These are phyloP conservation scores for Muraenolepis orangiensis DNA, from an alignment of 2,797 vertebrate species.

Conservation along the genomic window DNA sequence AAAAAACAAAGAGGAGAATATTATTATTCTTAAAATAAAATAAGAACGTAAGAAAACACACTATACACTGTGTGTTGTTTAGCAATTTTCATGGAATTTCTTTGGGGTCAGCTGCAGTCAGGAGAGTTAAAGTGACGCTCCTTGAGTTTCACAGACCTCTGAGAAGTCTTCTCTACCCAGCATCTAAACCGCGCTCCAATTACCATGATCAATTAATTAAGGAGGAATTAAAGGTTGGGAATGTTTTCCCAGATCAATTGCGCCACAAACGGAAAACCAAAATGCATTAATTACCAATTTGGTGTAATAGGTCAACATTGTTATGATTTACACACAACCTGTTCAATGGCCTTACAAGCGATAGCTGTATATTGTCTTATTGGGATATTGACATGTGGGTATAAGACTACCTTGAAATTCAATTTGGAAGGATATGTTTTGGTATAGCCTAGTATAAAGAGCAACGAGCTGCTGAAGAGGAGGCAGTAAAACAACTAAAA, in stretches of 20 bases:
- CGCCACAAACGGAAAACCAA: conserved; percentile 42
- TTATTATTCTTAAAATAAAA: not conserved
- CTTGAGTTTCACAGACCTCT: conserved; percentile 96
- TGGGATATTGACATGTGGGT: not conserved
- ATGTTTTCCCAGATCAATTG: conserved; percentile 70
- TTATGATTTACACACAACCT: not conserved
- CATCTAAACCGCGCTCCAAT: conserved; percentile 91
- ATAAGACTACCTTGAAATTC: not conserved
- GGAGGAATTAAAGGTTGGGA: conserved; percentile 66
- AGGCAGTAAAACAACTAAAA: not conserved
- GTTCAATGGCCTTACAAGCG: not conserved
- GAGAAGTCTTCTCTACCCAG: conserved; percentile 98
- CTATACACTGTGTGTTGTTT: not conserved
- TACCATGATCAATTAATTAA: conserved; percentile 75
- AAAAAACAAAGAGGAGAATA: not conserved
- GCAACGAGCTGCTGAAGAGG: too few relatives aligned
- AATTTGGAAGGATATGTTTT: not conserved
- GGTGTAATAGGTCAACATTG: not conserved
- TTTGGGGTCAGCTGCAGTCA: not conserved
- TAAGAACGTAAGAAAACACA: not conserved
- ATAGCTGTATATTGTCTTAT: not conserved
- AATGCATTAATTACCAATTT: not conserved
- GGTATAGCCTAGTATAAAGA: not conserved
- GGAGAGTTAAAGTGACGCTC: conserved; percentile 54
- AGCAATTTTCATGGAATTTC: not conserved